Evolutionary conservation across 2,113 vertebrate species (phyloP), one percentile per base, ranked within the genome.

Genomic region (Urocitellus parryii): DNA sequence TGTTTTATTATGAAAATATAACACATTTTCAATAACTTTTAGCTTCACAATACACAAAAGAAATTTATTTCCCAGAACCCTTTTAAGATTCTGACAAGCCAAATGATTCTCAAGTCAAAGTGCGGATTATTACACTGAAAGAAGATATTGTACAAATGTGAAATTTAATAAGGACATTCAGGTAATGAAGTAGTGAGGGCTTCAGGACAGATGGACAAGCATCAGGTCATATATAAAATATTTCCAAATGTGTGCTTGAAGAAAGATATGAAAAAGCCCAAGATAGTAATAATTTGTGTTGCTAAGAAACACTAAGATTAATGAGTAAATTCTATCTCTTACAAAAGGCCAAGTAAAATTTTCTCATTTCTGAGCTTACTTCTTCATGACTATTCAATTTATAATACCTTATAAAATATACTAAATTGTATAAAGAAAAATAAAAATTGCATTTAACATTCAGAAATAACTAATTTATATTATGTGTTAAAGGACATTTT

Each of bases 21-120:
- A 97, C 96, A 97, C 94, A 97, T 98, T 98, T 98, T 98, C 97
- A 98, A 95, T 98, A 98, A 98, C 96, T 98, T 98, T 97, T 95
- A 98, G 96, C 88, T 98, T 98, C 95, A 95, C 96, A 97, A 97
- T 96, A 98, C 87, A 98, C 65, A 96, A 96, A 90, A 96, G 85
- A 97, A 98, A 98, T 97, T 97, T 97, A 98, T 96, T 98, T 98
- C 97, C 96, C 95, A 98, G 95, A 98, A 98, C 88, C 92, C 97
- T 96, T 72, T 97, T 96, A 97, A 98, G 98, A 98, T 96, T 61
- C 79, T 98, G 97, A 98, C 97, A 98, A 96, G 80, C 8, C 0
- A 98, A 98, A 98, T 87, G 90, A 97, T 97, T 95, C 96, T 98
- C 91, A 86, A 97, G 97, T 98, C 98, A 98, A 97, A 98, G 82